phyloP scores from a whole-genome alignment of 2,888 invertebrate species.

The Aleiodes leptofemur region DNA sequence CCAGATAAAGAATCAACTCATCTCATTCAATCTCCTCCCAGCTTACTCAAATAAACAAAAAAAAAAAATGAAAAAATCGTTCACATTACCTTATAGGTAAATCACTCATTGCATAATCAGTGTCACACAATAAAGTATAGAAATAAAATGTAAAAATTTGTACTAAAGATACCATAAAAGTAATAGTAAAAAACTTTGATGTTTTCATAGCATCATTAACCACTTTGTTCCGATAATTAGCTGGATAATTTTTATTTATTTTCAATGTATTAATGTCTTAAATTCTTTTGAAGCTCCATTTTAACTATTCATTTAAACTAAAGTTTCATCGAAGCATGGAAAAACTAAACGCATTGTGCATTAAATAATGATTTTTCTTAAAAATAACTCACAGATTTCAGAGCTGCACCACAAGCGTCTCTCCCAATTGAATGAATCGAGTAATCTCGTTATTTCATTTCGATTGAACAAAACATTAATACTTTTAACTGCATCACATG shows the following conservation, averaged over 20 bases:
- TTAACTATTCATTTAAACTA: too few species aligned
- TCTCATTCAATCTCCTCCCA: too few species aligned
- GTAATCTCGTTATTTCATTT: not conserved
- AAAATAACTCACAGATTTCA: not conserved
- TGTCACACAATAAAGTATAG: not conserved
- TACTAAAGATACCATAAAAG: not conserved
- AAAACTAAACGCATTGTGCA: too few species aligned
- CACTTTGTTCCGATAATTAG: slow-evolving; percentile 1
- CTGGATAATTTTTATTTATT: not conserved
- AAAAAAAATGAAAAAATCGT: not conserved
- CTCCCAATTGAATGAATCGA: slow-evolving; percentile 12
- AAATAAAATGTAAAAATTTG: slow-evolving; percentile 2
- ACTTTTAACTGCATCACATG: not conserved
- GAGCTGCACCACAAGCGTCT: not conserved
- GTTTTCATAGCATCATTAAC: not conserved
- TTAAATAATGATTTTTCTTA: too few species aligned
- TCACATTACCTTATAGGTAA: slow-evolving; percentile 12
- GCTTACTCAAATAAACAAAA: not conserved
- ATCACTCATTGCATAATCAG: slow-evolving; percentile 1
- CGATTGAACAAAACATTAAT: not conserved
- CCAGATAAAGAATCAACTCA: too few species aligned
- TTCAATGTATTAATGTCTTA: not conserved
- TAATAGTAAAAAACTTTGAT: not conserved
- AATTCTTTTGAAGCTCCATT: too few species aligned
- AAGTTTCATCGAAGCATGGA: too few species aligned